phyloP scores from a whole-genome alignment of 2,113 vertebrate genomes.

The Ophiodon elongatus region DNA sequence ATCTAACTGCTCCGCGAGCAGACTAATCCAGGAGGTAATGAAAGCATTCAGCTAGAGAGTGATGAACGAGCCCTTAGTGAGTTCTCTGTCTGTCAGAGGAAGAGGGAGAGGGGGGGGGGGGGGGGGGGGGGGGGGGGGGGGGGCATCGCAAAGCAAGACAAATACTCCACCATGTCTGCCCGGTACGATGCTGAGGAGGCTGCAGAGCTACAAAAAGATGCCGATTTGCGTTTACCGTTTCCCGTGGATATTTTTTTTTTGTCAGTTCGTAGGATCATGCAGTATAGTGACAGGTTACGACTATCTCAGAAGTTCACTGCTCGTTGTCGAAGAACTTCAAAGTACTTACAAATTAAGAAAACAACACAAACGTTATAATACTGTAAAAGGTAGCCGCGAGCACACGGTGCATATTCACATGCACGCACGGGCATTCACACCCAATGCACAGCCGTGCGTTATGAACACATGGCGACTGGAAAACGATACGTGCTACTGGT shows the following conservation, averaged over 20 bases:
- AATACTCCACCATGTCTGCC: conserved; percentile 49
- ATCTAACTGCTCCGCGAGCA: conserved; percentile 52
- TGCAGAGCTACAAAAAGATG: conserved; percentile 66
- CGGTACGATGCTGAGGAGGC: conserved; percentile 48
- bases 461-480: conserved; percentile 62
- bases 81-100: conserved; percentile 67
- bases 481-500: conserved; percentile 78
- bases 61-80: conserved; percentile 83
- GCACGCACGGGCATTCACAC: conserved; percentile 58
- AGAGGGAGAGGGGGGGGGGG: neutral
- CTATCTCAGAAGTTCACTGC: conserved; percentile 67
- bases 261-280: conserved; percentile 72
- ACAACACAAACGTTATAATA: conserved; percentile 80
- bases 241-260: neutral
- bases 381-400: conserved; percentile 75
- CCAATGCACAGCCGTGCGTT: conserved; percentile 63
- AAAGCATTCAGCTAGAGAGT: conserved; percentile 69
- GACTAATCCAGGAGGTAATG: conserved; percentile 64
- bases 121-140: neutral
- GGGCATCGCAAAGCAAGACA: conserved; percentile 43
- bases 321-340: conserved; percentile 58
- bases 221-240: conserved; percentile 40
- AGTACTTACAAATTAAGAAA: conserved; percentile 77
- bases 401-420: conserved; percentile 62
- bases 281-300: conserved; percentile 65